Base-by-base conservation (phyloP, 2,888 invertebrate species). In the Fabriciana adippe region DNA sequence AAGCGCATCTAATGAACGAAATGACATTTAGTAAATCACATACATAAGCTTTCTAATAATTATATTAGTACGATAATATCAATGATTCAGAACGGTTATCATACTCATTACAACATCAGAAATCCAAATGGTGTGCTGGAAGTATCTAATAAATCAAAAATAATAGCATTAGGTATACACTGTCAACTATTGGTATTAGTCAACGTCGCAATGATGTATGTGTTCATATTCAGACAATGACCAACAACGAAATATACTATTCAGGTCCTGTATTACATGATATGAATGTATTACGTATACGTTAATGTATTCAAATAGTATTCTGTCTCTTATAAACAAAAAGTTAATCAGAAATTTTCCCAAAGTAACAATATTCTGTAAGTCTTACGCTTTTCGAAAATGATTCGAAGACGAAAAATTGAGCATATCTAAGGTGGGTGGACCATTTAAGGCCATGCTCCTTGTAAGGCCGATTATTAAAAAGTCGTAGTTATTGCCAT, bases 71-170 rank as follows among this genome's bases (percentile, higher is more conserved):
- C 35, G 8, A 41, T 41, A 41, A 41, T 41, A 41, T 41, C 11
- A 41, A 11, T 41, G 35, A 41, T 11, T 41, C 8, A 11, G 35
- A 41, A 41, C 35, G 35, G 35, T 41, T 11, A 41, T 41, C 11
- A 41, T 41, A 2, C 8, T 41, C 35, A 41, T 41, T 41, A 41
- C 35, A 45, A 16, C 14, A 56, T 13, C 31, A 47, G 16, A 41
- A 13, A 16, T 21, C 14, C 13, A 6, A 55, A 16, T n/a, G 3
- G 21, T n/a, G 26, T 14, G 16, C 51, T 55, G 13, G 15, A 31
- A 60, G 53, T 11, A 11, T 50, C 53, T 61, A 59, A 66, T 66
- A 66, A 66, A 66, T 66, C 66, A 66, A 66, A 66, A 61, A 66
- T 66, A 61, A 61, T 66, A 55, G 35, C 60, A 55, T 61, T 48